Percentiles rank a stretch among this genome's conserved stretches.
These are phyloP conservation scores for Lordiphosa stackelbergi DNA, from an alignment of 1,140 invertebrate species.

Conservation along the genomic window DNA sequence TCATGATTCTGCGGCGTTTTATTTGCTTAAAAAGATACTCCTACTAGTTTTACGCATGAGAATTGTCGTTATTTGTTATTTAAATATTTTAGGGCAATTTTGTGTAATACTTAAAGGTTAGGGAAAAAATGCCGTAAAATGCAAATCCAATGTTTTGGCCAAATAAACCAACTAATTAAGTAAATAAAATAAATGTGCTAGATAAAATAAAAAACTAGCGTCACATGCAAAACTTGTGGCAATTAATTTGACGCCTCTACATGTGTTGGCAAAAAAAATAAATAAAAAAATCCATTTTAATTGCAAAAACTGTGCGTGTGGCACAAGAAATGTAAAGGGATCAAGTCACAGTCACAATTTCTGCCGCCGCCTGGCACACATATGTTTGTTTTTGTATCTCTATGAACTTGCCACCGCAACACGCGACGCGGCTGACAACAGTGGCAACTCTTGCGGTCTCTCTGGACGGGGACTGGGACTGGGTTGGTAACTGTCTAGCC, in stretches of 20 bases:
- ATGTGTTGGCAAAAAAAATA: slow-evolving; percentile 17
- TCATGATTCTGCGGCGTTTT: slow-evolving; percentile 13
- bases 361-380: slow-evolving; percentile 42
- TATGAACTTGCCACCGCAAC: slow-evolving; percentile 70
- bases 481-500: too few species aligned
- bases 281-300: slow-evolving; percentile 55
- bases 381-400: slow-evolving; percentile 30
- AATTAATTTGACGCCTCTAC: slow-evolving; percentile 62
- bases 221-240: slow-evolving; percentile 44
- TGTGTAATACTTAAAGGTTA: background rate
- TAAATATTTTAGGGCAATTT: slow-evolving; percentile 46
- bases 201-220: slow-evolving; percentile 37
- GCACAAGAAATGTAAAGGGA: slow-evolving; percentile 62
- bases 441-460: slow-evolving; percentile 24
- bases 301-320: slow-evolving; percentile 66
- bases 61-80: slow-evolving; percentile 28
- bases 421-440: slow-evolving; percentile 50
- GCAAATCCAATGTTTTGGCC: slow-evolving; percentile 34
- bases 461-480: background rate
- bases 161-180: slow-evolving; percentile 31
- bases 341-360: slow-evolving; percentile 45
- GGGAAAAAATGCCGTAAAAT: slow-evolving; percentile 35
- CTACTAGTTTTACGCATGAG: slow-evolving; percentile 60
- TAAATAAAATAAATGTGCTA: slow-evolving; percentile 6
- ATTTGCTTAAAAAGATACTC: slow-evolving; percentile 38